A percentile compares a stretch with the other conserved stretches of the same genome.
Conservation (phyloP, 2,797 vertebrate genomes). For the Danio choprae region DNA sequence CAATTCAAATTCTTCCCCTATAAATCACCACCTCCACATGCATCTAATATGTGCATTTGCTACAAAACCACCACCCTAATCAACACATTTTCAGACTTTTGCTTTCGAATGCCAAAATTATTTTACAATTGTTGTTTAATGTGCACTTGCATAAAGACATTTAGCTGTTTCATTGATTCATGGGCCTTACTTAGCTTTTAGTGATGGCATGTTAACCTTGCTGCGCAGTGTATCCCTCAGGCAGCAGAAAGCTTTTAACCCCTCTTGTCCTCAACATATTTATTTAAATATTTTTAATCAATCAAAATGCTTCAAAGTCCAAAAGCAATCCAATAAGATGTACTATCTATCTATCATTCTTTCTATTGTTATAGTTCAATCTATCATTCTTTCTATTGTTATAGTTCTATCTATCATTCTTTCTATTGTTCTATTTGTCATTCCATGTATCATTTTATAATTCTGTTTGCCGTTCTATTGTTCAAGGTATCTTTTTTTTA, state of each 20-base stretch:
- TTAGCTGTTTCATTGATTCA: not conserved
- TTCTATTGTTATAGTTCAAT: too few relatives aligned
- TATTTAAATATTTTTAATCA: not conserved
- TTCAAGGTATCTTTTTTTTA: not conserved
- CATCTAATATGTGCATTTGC: not conserved
- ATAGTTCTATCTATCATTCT: too few relatives aligned
- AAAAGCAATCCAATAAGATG: not conserved
- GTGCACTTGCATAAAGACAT: not conserved
- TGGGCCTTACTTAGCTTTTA: not conserved
- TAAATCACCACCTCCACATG: not conserved
- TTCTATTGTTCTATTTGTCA: too few relatives aligned
- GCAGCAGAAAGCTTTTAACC: slow-evolving; percentile 9
- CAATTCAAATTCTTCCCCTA: not conserved
- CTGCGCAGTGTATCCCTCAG: slow-evolving; percentile 4
- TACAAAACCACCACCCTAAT: not conserved
- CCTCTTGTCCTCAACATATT: not conserved
- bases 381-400: too few relatives aligned
- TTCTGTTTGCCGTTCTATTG: not conserved
- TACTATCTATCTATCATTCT: not conserved
- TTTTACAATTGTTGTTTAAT: not conserved
- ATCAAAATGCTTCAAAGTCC: not conserved
- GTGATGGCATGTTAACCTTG: slow-evolving; percentile 2
- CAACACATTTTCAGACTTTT: not conserved
- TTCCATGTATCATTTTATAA: not conserved
- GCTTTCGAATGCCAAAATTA: not conserved